Conservation (phyloP, 1,140 invertebrate genomes). For the Leguminivora glycinivorella region DNA sequence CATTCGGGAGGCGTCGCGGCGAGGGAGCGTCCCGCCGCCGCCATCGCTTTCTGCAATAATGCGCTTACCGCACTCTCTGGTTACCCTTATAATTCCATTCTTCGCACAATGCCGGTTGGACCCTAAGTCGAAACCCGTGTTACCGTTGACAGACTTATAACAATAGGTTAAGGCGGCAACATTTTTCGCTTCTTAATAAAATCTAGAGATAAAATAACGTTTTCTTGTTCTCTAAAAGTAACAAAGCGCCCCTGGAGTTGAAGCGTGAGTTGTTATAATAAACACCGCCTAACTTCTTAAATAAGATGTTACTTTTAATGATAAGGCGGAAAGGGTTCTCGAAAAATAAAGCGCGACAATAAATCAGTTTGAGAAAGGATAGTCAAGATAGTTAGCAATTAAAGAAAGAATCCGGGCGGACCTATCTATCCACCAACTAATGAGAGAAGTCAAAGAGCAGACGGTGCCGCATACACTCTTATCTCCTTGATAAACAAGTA, state of each 20-base stretch:
- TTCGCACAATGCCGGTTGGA: conserved; percentile 55
- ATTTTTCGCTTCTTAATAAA: conserved; percentile 39
- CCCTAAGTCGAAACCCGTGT: conserved; percentile 68
- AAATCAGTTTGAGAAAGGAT: conserved; percentile 53
- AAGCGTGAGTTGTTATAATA: not conserved
- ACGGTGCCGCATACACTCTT: conserved; percentile 56
- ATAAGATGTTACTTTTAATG: conserved; percentile 26
- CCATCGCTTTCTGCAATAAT: conserved; percentile 63
- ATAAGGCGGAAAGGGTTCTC: conserved; percentile 39
- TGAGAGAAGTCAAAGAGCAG: conserved; percentile 54
- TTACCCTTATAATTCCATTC: conserved; percentile 68
- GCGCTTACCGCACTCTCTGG: conserved; percentile 66
- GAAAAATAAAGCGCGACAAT: conserved; percentile 42
- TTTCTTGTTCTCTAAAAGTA: conserved; percentile 20
- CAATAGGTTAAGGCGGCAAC: conserved; percentile 41
- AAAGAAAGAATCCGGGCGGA: conserved; percentile 54
- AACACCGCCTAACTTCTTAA: not conserved
- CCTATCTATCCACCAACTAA: conserved; percentile 66
- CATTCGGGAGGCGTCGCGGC: conserved; percentile 59
- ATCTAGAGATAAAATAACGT: conserved; percentile 30
- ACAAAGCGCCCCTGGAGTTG: not conserved
- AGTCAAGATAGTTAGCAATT: conserved; percentile 56
- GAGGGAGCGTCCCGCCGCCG: conserved; percentile 39
- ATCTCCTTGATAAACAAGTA: conserved; percentile 69
- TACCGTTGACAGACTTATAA: conserved; percentile 56